A percentile compares a stretch with the other conserved stretches of the same genome.
Conservation (phyloP, 2,113 vertebrate species). For the Stigmatopora argus region DNA sequence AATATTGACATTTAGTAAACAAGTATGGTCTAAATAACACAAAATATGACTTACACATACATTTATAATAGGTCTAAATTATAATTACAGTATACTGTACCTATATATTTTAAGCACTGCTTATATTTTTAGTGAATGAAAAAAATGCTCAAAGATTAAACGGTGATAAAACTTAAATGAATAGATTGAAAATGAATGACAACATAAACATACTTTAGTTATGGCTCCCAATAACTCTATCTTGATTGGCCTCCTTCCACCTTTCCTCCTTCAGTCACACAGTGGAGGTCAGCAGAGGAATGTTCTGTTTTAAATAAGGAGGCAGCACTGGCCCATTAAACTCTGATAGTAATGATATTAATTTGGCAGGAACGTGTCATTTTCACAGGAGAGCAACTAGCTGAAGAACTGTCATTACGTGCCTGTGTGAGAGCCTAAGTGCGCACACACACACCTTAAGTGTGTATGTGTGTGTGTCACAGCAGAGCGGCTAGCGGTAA, state of each 20-base stretch:
- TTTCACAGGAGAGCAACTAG: conserved; percentile 99
- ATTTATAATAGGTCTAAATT: too few species aligned
- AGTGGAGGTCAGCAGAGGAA: conserved; percentile 67
- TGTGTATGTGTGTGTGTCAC: conserved; percentile 62
- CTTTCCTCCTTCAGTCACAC: conserved; percentile 3
- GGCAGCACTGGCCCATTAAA: conserved; percentile 86
- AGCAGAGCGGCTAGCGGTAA: conserved; percentile 94
- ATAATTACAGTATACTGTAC: too few species aligned
- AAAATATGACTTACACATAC: too few species aligned
- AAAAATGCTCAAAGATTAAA: too few species aligned
- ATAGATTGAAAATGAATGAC: too few species aligned
- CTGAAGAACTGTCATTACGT: conserved; percentile 69
- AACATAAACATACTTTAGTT: too few species aligned
- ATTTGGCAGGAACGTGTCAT: conserved; percentile 97
- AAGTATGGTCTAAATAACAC: too few species aligned
- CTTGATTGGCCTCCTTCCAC: conserved; percentile 13
- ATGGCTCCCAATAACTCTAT: not conserved
- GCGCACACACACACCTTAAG: not conserved
- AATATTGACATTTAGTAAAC: too few species aligned
- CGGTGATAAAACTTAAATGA: too few species aligned
- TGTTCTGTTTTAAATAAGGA: conserved; percentile 77
- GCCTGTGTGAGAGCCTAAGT: not conserved
- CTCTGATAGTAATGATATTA: conserved; percentile 92
- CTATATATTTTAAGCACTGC: too few species aligned
- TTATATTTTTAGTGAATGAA: too few species aligned